Conservation (phyloP, 2,113 vertebrate genomes). For the Peucedramus taeniatus region DNA sequence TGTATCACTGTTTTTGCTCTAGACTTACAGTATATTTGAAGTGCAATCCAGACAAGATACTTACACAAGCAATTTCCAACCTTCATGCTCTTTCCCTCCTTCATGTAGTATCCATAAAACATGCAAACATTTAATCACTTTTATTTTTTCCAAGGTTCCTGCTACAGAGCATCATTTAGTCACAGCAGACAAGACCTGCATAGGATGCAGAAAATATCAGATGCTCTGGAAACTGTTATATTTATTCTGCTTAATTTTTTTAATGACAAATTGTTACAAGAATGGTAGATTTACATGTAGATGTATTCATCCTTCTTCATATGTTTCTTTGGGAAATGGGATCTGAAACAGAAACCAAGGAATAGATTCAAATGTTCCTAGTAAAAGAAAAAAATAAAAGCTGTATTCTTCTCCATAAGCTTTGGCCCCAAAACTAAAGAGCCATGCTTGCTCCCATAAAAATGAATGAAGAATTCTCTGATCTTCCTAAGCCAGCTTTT, state of each 20-base stretch:
- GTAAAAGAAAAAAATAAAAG: background rate
- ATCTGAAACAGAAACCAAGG: background rate
- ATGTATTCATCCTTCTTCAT: background rate
- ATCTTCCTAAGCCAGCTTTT: conserved; percentile 27
- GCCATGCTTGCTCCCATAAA: background rate
- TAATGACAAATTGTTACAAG: background rate
- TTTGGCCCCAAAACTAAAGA: background rate
- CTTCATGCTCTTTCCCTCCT: background rate
- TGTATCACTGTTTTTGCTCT: background rate
- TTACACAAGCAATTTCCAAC: background rate
- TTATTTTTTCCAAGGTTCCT: background rate
- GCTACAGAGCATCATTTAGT: background rate
- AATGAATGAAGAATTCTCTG: background rate
- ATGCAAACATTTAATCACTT: background rate
- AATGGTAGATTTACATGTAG: background rate
- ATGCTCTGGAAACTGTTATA: background rate
- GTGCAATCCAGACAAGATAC: background rate
- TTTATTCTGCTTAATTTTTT: background rate
- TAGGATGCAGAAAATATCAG: background rate
- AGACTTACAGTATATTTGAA: background rate
- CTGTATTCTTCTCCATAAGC: background rate
- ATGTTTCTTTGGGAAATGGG: background rate
- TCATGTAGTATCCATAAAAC: background rate
- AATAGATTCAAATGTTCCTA: background rate
- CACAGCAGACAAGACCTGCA: background rate